Conservation (phyloP, 2,113 vertebrate species). For the Pitta sordida region DNA sequence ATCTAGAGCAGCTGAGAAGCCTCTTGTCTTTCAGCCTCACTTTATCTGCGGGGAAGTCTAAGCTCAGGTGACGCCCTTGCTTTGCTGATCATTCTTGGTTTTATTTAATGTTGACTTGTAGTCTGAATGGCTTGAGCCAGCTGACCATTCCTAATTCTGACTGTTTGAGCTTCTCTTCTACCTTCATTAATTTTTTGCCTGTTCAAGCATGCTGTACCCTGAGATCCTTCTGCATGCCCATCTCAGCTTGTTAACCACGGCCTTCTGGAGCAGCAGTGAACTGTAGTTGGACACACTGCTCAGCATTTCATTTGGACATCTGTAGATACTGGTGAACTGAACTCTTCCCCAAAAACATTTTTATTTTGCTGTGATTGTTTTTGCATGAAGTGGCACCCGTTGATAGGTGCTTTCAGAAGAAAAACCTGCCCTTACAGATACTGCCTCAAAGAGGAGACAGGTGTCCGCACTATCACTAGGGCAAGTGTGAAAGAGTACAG, state of each 20-base stretch:
- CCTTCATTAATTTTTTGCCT: not conserved
- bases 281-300: not conserved
- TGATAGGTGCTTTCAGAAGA: not conserved
- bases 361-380: fast-evolving
- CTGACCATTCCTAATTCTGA: fast-evolving
- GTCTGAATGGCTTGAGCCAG: not conserved
- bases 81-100: not conserved
- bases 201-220: fast-evolving
- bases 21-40: not conserved
- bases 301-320: fast-evolving
- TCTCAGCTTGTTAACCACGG: fast-evolving
- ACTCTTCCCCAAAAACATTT: not conserved
- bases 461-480: fast-evolving
- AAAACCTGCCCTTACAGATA: not conserved
- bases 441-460: not conserved
- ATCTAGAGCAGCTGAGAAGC: not conserved
- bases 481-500: not conserved
- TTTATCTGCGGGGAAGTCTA: not conserved
- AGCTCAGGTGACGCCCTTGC: not conserved
- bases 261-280: not conserved
- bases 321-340: not conserved
- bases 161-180: not conserved
- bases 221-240: not conserved
- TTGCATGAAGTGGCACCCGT: fast-evolving
- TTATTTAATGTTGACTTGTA: not conserved